Percentiles rank a stretch among this genome's conserved stretches.
These are phyloP conservation scores for Dipus sagitta DNA, from an alignment of 2,797 vertebrate species.

Conservation along the genomic window DNA sequence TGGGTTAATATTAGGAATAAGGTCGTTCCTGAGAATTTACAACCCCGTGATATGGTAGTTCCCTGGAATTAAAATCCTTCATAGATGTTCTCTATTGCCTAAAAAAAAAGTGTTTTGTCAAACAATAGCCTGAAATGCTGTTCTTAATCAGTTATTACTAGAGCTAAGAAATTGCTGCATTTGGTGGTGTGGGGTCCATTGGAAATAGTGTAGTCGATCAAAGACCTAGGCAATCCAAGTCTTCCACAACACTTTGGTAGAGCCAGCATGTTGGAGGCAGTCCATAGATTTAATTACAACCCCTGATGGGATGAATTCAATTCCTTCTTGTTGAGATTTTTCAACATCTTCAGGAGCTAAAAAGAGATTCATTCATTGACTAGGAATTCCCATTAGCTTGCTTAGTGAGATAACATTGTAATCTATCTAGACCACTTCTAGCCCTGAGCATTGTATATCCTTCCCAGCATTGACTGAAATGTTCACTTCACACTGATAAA, in stretches of 20 bases:
- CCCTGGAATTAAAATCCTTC: constrained; percentile 2
- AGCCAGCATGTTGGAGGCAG: background rate
- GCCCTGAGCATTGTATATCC: background rate
- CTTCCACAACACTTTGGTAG: background rate
- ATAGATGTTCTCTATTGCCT: background rate
- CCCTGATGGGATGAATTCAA: background rate
- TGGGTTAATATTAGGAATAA: constrained; percentile 56
- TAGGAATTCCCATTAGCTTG: background rate
- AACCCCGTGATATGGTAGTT: background rate
- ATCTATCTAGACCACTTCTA: background rate
- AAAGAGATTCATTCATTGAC: background rate
- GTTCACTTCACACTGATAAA: constrained; percentile 14
- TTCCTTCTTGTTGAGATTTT: background rate
- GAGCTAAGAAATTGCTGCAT: constrained; percentile 17
- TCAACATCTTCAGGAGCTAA: constrained; percentile 25
- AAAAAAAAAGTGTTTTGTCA: constrained; percentile 22
- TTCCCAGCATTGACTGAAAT: background rate
- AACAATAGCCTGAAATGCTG: constrained; percentile 48
- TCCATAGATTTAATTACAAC: background rate
- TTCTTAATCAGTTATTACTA: constrained; percentile 20
- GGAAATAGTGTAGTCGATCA: background rate
- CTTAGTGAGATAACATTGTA: background rate
- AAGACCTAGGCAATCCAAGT: background rate
- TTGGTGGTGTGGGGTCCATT: constrained; percentile 38
- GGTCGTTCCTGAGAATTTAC: constrained; percentile 28